Evolutionary conservation across 2,113 vertebrate genomes (phyloP).

Genomic region (Illadopsis cleaveri): DNA sequence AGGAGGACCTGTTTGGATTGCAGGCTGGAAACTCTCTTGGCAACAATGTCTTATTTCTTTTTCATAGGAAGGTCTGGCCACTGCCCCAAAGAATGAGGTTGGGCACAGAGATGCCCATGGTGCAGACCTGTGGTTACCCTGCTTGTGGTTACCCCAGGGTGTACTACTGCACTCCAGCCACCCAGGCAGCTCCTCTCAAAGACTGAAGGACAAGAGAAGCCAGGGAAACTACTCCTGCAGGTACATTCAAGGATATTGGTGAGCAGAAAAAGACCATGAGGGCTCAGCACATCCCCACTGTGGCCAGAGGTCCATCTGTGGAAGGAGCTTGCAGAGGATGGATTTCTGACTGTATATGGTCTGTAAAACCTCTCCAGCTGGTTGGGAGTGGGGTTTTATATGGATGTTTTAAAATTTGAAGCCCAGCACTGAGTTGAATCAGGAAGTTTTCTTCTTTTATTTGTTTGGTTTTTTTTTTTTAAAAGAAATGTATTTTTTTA

Average conservation of each 20-base stretch:
- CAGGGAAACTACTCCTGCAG: neutral
- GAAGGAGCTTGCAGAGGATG: neutral
- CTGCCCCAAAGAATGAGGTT: neutral
- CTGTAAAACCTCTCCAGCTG: neutral
- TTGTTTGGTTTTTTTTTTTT: neutral
- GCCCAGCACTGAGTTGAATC: neutral
- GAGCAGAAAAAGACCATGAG: neutral
- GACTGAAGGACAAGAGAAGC: neutral
- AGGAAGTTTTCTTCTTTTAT: neutral
- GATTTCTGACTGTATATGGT: neutral
- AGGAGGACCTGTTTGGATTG: neutral
- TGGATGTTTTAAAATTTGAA: neutral
- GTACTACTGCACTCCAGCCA: neutral
- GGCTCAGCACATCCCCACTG: neutral
- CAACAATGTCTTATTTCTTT: neutral
- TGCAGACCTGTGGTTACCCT: neutral
- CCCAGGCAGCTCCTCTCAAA: neutral
- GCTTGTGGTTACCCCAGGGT: neutral
- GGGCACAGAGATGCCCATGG: neutral
- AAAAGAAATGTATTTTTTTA: neutral
- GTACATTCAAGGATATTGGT: neutral
- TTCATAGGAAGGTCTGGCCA: neutral
- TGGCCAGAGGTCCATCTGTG: neutral
- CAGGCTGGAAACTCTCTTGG: neutral
- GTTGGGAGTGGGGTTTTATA: neutral